Conservation (phyloP, 2,113 vertebrate species). For the Sander lucioperca region DNA sequence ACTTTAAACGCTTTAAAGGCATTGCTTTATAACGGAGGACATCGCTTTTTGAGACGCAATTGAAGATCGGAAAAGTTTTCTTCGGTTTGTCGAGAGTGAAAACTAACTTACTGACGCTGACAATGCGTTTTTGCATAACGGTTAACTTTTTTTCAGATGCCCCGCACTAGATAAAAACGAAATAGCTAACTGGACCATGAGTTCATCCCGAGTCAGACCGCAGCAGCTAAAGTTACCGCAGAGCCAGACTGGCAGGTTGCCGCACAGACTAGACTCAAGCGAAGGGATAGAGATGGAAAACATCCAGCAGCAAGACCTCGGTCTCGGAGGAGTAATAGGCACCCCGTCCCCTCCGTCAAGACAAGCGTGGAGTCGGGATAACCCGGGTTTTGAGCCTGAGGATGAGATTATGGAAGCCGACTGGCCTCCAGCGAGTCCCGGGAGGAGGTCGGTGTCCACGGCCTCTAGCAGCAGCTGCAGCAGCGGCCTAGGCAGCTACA, state of each 20-base stretch:
- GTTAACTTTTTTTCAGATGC: slow-evolving; percentile 12
- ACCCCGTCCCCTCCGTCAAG: slow-evolving; percentile 89
- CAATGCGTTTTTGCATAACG: neutral
- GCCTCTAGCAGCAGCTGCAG: slow-evolving; percentile 84
- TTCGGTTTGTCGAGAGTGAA: slow-evolving; percentile 6
- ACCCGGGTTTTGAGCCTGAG: slow-evolving; percentile 93
- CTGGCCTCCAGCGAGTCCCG: slow-evolving; percentile 87
- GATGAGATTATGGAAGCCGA: slow-evolving; percentile 91
- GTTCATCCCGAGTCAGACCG: slow-evolving; percentile 82
- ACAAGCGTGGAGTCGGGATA: slow-evolving; percentile 96
- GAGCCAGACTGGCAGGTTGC: slow-evolving; percentile 65
- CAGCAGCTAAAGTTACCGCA: slow-evolving; percentile 68
- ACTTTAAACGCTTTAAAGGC: slow-evolving; percentile 22
- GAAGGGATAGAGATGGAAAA: slow-evolving; percentile 87
- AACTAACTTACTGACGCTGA: neutral
- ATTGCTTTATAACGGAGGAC: slow-evolving; percentile 24
- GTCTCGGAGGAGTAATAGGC: slow-evolving; percentile 80
- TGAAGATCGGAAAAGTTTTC: slow-evolving; percentile 28
- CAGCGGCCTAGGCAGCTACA: slow-evolving; percentile 80
- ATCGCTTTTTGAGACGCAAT: slow-evolving; percentile 14
- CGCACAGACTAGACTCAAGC: slow-evolving; percentile 63
- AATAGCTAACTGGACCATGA: slow-evolving; percentile 72
- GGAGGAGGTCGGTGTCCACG: slow-evolving; percentile 85
- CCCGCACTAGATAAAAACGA: neutral
- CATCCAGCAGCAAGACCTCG: slow-evolving; percentile 81